phyloP scores from a whole-genome alignment of 2,113 vertebrate genomes.

The Vulpes ferrilata region DNA sequence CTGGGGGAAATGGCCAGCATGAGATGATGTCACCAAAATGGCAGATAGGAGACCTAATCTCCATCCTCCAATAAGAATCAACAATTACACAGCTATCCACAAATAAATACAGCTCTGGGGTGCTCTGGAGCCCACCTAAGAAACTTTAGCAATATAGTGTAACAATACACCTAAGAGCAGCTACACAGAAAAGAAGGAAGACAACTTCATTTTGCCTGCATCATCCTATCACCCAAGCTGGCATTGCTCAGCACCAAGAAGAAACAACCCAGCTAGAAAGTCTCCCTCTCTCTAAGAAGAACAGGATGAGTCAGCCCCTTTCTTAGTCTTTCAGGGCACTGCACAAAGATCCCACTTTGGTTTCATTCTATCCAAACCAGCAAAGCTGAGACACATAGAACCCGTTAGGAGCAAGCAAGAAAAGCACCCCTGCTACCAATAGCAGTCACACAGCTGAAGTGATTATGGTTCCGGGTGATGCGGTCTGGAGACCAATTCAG shows the following conservation, averaged over 20 bases:
- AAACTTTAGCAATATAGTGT: background rate
- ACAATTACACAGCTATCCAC: background rate
- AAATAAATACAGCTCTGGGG: background rate
- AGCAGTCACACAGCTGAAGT: background rate
- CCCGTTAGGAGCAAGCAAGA: background rate
- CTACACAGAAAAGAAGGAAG: background rate
- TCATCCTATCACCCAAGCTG: background rate
- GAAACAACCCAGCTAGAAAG: background rate
- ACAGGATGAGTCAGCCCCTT: background rate
- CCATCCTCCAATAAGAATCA: background rate
- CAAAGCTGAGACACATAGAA: background rate
- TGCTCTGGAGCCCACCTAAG: background rate
- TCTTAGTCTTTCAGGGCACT: background rate
- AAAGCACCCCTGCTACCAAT: background rate
- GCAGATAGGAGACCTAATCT: background rate
- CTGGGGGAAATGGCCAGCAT: background rate
- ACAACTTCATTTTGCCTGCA: background rate
- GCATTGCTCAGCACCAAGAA: background rate
- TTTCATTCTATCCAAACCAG: background rate
- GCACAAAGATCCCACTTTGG: background rate
- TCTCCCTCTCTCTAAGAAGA: background rate
- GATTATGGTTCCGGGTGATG: background rate
- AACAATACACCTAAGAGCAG: background rate
- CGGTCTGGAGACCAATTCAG: background rate
- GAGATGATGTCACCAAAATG: background rate